phyloP scores from a whole-genome alignment of 92 coral and sea anemone genomes.

The Umimayanthus chanpuru region DNA sequence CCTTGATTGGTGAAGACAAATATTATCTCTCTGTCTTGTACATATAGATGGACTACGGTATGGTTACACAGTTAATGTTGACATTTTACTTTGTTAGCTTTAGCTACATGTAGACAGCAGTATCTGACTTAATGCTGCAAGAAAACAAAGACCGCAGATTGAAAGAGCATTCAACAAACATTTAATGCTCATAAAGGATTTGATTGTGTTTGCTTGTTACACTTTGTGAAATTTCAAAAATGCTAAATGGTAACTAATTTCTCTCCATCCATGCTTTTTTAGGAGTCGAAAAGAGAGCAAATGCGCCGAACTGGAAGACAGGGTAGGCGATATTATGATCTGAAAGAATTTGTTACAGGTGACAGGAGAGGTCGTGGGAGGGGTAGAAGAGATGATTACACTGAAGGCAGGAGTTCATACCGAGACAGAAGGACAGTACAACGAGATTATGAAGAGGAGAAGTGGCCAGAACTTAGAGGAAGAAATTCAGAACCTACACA shows the following conservation, averaged over 20 bases:
- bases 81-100: too few relatives aligned
- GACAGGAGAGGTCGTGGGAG: conserved; percentile 55
- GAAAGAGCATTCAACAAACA: too few relatives aligned
- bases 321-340: conserved; percentile 69
- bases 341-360: conserved; percentile 69
- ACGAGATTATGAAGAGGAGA: neutral
- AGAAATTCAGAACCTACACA: neutral
- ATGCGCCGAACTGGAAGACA: conserved; percentile 70
- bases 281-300: conserved; percentile 51
- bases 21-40: neutral
- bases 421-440: conserved; percentile 21
- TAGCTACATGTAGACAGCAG: too few relatives aligned
- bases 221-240: too few relatives aligned
- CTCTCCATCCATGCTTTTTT: neutral
- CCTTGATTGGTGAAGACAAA: neutral
- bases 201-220: too few relatives aligned
- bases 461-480: conserved; percentile 1
- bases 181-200: too few relatives aligned
- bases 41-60: too few relatives aligned
- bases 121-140: too few relatives aligned
- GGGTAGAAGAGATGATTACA: conserved; percentile 23
- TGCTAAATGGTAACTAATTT: too few relatives aligned
- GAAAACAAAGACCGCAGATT: too few relatives aligned
- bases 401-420: conserved; percentile 23
- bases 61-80: neutral